These are phyloP conservation scores for Aphelinus atriplicis DNA, from an alignment of 1,140 invertebrate genomes.

Conservation along the genomic window DNA sequence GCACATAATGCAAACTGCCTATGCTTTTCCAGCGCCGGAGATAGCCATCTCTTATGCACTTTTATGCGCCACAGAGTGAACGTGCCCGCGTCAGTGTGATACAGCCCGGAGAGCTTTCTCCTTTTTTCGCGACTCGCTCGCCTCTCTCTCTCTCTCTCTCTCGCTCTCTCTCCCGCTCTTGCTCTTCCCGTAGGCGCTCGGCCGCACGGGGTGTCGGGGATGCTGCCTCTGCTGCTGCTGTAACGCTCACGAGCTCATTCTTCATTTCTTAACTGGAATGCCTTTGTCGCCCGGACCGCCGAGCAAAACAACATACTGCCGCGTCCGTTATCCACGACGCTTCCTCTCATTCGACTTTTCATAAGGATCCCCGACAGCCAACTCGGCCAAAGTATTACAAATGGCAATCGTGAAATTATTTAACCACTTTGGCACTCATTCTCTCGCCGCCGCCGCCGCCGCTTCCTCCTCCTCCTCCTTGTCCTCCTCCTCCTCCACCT, in stretches of 20 bases:
- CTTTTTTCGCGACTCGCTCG: neutral
- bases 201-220: too few species aligned
- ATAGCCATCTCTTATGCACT: conserved; percentile 65
- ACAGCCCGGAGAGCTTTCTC: too few species aligned
- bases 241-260: conserved; percentile 24
- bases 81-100: neutral
- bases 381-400: conserved; percentile 26
- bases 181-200: neutral
- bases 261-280: conserved; percentile 38
- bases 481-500: neutral
- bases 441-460: neutral
- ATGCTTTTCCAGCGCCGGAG: conserved; percentile 54
- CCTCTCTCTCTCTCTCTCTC: neutral
- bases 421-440: neutral
- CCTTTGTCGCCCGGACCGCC: conserved; percentile 31
- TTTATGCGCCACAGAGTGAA: conserved; percentile 54
- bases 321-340: neutral
- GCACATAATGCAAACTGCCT: conserved; percentile 55
- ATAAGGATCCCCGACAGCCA: conserved; percentile 1
- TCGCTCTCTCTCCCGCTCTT: neutral
- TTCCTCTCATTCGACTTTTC: neutral
- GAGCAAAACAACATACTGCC: conserved; percentile 12
- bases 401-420: conserved; percentile 31
- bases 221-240: neutral
- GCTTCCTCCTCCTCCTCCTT: neutral